Evolutionary conservation across 1,140 invertebrate genomes (phyloP), one percentile per base, ranked within the genome.

Genomic region (Drosophila orena): DNA sequence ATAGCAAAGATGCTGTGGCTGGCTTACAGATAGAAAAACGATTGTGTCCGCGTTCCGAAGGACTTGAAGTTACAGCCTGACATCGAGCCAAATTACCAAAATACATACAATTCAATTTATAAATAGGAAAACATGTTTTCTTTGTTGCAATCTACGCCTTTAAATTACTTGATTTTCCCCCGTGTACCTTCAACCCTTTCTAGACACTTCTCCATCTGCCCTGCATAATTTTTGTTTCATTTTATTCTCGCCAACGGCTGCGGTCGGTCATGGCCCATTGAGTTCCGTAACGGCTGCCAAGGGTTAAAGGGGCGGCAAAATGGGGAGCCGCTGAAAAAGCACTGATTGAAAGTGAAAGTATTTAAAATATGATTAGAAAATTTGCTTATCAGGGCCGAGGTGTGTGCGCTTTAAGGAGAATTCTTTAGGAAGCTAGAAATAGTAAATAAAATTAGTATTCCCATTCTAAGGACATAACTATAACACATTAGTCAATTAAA

Each of bases 191-290:
- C 74, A 88, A 81, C 68, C 84, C 83, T 83, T 80, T 61, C 42
- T 27, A 42, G n/a, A 12, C 22, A 20, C 46, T 47, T 62, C 40
- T 55, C 55, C 49, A 17, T 34, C 35, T 43, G 69, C 57, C 44
- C 54, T 43, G 73, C 72, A 77, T 77, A 68, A 60, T 77, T 76
- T 77, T 65, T 78, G 84, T 79, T 89, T 89, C 81, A 89, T 89
- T 84, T 89, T 77, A 79, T 84, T 89, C 76, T 80, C 79, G 85
- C 84, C 76, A 80, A 81, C 72, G 84, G 85, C 84, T 89, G 76
- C 57, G 57, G 75, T 80, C 71, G 79, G 54, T 70, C 76, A 81
- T 86, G 83, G 74, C 53, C 81, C 81, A 88, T 88, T 81, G 83
- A 68, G 68, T 68, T 70, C 43, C 54, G 77, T 76, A 86, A 88